Percentiles rank a stretch among this genome's conserved stretches.
These are phyloP conservation scores for Pseudomyrmex concolor DNA, from an alignment of 1,140 invertebrate genomes.

Conservation along the genomic window DNA sequence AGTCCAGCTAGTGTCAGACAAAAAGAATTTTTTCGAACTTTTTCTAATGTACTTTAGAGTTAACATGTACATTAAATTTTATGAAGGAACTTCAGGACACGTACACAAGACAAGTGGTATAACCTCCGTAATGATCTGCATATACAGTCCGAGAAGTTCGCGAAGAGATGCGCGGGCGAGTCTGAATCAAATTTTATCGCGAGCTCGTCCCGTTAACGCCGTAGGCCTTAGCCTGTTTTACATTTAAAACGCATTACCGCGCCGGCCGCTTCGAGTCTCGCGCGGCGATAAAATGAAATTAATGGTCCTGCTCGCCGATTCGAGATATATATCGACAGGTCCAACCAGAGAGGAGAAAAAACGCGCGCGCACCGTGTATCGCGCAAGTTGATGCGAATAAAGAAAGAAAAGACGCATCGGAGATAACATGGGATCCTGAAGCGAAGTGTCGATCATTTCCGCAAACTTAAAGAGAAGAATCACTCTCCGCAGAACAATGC, in stretches of 20 bases:
- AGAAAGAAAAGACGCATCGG: constrained; percentile 59
- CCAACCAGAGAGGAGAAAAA: constrained; percentile 13
- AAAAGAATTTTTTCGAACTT: no score
- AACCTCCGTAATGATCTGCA: background rate
- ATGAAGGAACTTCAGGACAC: no score
- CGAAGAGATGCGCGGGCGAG: constrained; percentile 49
- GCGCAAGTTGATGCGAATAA: constrained; percentile 7
- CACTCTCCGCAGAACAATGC: constrained; percentile 30
- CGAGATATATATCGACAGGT: constrained; percentile 80
- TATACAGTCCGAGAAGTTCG: constrained; percentile 21
- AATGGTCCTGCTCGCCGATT: constrained; percentile 83
- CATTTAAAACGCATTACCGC: constrained; percentile 85
- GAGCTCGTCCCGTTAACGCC: constrained; percentile 77
- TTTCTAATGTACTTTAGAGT: no score
- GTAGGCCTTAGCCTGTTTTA: constrained; percentile 84
- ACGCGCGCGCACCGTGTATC: background rate
- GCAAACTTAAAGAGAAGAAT: constrained; percentile 53
- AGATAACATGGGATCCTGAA: constrained; percentile 62
- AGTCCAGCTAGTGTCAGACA: no score
- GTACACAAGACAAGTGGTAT: background rate
- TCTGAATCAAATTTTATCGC: constrained; percentile 84
- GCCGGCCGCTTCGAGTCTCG: constrained; percentile 80
- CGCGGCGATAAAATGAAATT: constrained; percentile 84
- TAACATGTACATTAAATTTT: no score
- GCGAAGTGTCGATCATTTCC: constrained; percentile 49